Conservation (phyloP, 2,113 vertebrate species). For the Crypturellus undulatus region DNA sequence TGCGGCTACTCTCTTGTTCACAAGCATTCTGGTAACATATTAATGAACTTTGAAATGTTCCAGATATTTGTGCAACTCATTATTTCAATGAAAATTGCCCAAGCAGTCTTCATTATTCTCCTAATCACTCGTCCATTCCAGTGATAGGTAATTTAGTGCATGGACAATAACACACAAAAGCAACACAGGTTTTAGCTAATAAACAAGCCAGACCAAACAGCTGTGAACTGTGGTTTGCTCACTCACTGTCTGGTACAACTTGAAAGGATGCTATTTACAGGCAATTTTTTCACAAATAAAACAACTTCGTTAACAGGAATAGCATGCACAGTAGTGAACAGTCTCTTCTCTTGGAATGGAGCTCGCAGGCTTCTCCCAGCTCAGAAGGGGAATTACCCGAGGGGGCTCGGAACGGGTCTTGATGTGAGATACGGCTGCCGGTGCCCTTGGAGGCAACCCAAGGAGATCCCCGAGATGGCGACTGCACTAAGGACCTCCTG, state of each 20-base stretch:
- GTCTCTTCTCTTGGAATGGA: neutral
- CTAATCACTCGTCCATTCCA: neutral
- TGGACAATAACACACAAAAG: neutral
- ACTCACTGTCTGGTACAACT: neutral
- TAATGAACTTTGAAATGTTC: neutral
- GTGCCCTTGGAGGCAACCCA: neutral
- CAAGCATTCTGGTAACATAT: neutral
- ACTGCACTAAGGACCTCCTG: neutral
- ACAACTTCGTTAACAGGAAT: neutral
- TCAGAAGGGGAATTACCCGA: accelerated
- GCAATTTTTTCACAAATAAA: neutral
- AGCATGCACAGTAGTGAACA: neutral
- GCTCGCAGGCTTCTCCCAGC: neutral
- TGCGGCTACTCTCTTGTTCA: neutral
- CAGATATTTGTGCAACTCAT: neutral
- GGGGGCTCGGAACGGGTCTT: neutral
- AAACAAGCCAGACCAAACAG: neutral
- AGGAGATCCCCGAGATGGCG: accelerated
- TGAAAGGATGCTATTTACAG: neutral
- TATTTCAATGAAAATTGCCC: neutral
- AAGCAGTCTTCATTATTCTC: neutral
- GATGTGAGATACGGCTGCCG: neutral
- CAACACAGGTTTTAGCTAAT: neutral
- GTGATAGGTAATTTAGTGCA: neutral
- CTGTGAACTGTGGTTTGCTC: neutral